Evolutionary conservation across 2,888 invertebrate species (phyloP).

Genomic region (Uropetala carovei): DNA sequence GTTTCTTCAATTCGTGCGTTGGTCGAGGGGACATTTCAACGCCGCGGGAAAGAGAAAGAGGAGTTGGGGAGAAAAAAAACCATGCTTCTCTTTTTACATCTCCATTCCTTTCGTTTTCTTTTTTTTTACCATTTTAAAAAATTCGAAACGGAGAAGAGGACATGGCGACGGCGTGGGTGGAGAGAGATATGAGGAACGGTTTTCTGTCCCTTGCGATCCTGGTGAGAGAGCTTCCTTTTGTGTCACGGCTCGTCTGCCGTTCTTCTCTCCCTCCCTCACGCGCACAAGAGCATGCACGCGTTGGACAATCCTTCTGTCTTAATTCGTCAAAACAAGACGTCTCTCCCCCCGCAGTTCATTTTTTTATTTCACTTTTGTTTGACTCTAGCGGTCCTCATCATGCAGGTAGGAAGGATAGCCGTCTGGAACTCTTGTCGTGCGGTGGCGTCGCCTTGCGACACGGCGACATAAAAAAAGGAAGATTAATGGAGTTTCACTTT

Average conservation of each 20-base stretch:
- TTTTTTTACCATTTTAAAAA: neutral
- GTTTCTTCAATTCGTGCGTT: neutral
- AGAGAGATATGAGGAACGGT: neutral
- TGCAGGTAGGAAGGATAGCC: neutral
- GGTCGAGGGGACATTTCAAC: neutral
- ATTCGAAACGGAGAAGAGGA: neutral
- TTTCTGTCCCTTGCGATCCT: neutral
- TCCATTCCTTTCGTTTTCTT: neutral
- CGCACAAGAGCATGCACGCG: neutral
- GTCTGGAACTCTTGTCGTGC: neutral
- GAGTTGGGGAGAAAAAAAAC: neutral
- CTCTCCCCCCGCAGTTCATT: neutral
- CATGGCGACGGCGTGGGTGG: conserved; percentile 9
- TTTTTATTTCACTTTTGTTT: neutral
- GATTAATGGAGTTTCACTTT: neutral
- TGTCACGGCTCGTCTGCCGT: neutral
- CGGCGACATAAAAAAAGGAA: neutral
- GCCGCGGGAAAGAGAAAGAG: neutral
- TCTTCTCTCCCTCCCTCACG: neutral
- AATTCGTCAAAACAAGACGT: conserved; percentile 32
- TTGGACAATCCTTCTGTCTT: neutral
- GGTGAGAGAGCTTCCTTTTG: neutral
- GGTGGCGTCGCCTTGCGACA: neutral
- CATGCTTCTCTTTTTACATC: neutral
- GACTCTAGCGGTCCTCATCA: neutral